Percentiles rank a stretch among this genome's conserved stretches.
Evolutionary conservation across 2,797 vertebrate species (phyloP).

Genomic region (Gouania willdenowi): DNA sequence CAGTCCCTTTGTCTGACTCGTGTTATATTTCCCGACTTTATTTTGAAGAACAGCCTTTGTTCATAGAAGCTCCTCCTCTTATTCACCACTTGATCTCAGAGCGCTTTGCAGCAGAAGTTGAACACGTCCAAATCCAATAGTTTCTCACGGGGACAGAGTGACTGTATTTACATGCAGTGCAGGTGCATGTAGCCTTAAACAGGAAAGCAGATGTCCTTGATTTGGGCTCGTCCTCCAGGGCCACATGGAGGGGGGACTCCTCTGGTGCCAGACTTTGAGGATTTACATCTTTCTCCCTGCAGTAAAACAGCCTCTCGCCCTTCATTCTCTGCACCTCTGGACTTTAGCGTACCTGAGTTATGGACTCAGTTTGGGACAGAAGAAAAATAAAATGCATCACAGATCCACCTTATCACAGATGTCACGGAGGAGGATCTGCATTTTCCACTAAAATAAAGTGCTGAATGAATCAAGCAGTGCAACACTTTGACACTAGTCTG

Average conservation of each 20-base stretch:
- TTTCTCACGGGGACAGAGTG: no score
- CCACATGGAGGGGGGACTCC: constrained; percentile 9
- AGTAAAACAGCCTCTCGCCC: constrained; percentile 50
- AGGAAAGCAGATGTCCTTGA: constrained; percentile 7
- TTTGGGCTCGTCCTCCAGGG: constrained; percentile 16
- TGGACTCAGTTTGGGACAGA: constrained; percentile 60
- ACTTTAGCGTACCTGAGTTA: constrained; percentile 58
- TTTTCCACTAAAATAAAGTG: no score
- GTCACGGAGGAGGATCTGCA: constrained; percentile 36
- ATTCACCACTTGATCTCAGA: no score
- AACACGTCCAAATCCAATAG: no score
- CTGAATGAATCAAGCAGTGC: no score
- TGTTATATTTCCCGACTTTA: no score
- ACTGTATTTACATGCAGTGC: neutral
- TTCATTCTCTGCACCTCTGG: constrained; percentile 35
- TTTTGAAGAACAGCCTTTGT: no score
- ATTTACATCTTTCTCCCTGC: constrained; percentile 48
- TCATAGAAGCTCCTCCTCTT: no score
- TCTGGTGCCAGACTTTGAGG: constrained; percentile 38
- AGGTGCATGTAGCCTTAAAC: neutral
- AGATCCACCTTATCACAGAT: constrained; percentile 27
- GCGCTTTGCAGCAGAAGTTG: no score
- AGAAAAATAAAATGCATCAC: constrained; percentile 56
- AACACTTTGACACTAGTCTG: no score
- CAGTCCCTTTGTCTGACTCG: no score